phyloP scores from a whole-genome alignment of 2,888 invertebrate species.

The Poecilobothrus nobilitatus region DNA sequence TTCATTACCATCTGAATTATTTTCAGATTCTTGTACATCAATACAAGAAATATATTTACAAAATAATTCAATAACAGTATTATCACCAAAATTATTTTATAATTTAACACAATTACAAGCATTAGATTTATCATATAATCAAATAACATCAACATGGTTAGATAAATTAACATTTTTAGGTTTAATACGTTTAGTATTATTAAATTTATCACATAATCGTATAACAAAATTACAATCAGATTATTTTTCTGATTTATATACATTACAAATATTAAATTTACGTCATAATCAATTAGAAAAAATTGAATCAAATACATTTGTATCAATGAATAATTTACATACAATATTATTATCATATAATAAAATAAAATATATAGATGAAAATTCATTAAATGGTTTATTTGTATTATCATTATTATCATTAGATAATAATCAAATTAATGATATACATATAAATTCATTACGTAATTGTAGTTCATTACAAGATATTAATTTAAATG shows the following conservation, averaged over 20 bases:
- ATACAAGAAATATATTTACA: conserved; percentile 84
- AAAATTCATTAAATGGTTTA: conserved; percentile 77
- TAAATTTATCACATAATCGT: conserved; percentile 79
- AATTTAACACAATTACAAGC: conserved; percentile 72
- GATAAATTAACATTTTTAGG: conserved; percentile 78
- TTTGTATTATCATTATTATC: conserved; percentile 78
- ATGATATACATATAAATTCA: conserved; percentile 76
- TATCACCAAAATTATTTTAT: conserved; percentile 78
- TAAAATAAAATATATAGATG: conserved; percentile 73
- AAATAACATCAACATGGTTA: conserved; percentile 78
- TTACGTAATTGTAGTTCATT: conserved; percentile 85
- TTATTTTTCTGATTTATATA: conserved; percentile 77
- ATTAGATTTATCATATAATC: conserved; percentile 77
- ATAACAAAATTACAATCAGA: conserved; percentile 72
- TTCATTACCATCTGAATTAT: conserved; percentile 76
- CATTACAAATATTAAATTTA: conserved; percentile 74
- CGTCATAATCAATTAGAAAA: conserved; percentile 76
- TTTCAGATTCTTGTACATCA: conserved; percentile 66
- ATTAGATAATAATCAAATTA: conserved; percentile 75
- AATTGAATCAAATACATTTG: conserved; percentile 79
- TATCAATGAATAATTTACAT: conserved; percentile 86
- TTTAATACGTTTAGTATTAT: conserved; percentile 74
- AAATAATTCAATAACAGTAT: conserved; percentile 80
- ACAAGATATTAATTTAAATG: conserved; percentile 83
- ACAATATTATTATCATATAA: conserved; percentile 80